These are phyloP conservation scores for Plebejus melissa DNA, from an alignment of 2,888 invertebrate genomes.

Conservation along the genomic window DNA sequence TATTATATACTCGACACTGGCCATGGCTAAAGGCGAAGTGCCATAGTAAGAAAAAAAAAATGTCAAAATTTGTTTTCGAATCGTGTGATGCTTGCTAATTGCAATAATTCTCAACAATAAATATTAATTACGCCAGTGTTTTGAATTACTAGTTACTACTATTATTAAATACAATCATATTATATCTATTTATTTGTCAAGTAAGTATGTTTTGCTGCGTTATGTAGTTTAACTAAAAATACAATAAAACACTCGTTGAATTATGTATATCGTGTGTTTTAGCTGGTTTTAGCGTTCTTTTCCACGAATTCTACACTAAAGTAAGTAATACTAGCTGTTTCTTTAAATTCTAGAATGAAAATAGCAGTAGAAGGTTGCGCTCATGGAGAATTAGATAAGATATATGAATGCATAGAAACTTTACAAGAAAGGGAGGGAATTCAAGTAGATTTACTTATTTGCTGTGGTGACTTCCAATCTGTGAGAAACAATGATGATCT, in stretches of 20 bases:
- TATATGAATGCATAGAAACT: constrained; percentile 90
- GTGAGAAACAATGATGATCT: constrained; percentile 94
- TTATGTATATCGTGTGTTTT: background rate
- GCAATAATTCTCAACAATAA: no score
- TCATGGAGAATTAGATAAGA: constrained; percentile 97
- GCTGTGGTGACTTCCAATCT: constrained; percentile 99
- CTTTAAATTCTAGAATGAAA: constrained; percentile 80
- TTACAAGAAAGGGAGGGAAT: constrained; percentile 86
- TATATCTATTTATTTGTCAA: background rate
- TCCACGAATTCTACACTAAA: background rate
- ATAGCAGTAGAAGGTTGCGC: constrained; percentile 98
- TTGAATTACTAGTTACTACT: background rate
- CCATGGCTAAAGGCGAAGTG: no score
- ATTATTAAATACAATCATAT: background rate
- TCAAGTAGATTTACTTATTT: constrained; percentile 94
- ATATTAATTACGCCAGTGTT: no score
- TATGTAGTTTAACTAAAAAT: background rate
- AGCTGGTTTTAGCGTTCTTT: background rate
- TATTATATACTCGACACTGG: no score
- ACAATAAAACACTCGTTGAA: background rate
- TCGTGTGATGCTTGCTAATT: no score
- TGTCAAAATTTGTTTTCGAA: background rate
- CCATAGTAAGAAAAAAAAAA: background rate
- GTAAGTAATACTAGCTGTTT: background rate
- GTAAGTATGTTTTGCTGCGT: background rate